A percentile compares a stretch with the other conserved stretches of the same genome.
These are phyloP conservation scores for Rissa tridactyla DNA, from an alignment of 2,113 vertebrate genomes.

Conservation along the genomic window DNA sequence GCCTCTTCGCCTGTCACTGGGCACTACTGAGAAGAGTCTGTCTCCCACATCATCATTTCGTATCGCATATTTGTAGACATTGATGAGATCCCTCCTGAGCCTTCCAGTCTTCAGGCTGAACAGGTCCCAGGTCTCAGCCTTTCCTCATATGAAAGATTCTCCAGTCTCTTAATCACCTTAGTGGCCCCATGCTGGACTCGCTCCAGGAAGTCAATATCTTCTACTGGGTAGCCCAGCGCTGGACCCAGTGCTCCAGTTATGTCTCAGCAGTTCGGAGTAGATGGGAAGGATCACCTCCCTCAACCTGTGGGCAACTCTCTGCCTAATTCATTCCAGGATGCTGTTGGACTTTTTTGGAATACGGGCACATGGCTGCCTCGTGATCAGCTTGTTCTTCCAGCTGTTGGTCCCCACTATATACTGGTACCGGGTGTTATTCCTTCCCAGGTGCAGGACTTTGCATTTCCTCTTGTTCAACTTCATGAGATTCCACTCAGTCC, in stretches of 20 bases:
- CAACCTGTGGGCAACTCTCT: accelerated
- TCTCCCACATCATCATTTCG: too few species aligned
- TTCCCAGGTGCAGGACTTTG: neutral
- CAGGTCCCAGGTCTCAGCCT: neutral
- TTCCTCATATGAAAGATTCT: neutral
- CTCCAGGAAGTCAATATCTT: neutral
- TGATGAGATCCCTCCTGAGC: too few species aligned
- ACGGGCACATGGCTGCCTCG: neutral
- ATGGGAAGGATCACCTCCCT: neutral
- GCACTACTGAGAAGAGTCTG: too few species aligned
- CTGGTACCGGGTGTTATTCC: neutral
- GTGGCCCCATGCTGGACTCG: neutral
- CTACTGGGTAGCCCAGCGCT: neutral
- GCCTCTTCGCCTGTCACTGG: neutral
- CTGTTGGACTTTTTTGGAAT: neutral
- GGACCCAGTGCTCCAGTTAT: neutral
- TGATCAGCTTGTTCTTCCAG: neutral
- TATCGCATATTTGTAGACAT: too few species aligned
- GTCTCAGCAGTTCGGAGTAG: neutral
- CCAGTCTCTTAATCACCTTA: neutral
- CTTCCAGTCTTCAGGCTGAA: neutral
- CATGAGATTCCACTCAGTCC: neutral
- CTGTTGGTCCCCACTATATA: neutral
- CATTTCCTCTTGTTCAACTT: neutral
- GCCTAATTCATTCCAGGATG: neutral